Conservation (phyloP, 2,113 vertebrate species). For the Tachuris rubrigastra region DNA sequence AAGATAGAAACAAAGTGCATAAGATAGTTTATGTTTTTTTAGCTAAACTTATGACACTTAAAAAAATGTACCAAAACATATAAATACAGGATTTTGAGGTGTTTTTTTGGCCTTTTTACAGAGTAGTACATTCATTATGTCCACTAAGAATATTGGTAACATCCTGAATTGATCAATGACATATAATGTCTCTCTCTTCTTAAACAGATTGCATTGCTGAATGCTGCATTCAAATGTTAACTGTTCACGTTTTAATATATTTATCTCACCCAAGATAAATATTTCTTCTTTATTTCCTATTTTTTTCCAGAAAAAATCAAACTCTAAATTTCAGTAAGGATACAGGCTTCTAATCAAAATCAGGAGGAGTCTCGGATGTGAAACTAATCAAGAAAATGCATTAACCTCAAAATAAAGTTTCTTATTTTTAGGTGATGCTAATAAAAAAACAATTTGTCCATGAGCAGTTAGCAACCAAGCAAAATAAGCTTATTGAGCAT, state of each 20-base stretch:
- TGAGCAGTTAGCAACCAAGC: neutral
- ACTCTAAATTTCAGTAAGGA: neutral
- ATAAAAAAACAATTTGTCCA: neutral
- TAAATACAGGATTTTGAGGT: neutral
- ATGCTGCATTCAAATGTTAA: neutral
- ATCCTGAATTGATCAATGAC: neutral
- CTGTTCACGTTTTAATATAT: neutral
- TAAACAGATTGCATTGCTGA: neutral
- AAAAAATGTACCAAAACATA: neutral
- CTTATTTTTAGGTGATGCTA: neutral
- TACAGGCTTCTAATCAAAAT: neutral
- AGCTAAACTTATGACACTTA: neutral
- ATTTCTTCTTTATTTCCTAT: neutral
- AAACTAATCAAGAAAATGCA: neutral
- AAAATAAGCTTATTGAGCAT: neutral
- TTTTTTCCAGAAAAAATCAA: neutral
- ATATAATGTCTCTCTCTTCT: neutral
- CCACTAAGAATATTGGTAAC: neutral
- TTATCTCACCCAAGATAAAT: neutral
- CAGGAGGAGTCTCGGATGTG: neutral
- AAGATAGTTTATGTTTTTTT: neutral
- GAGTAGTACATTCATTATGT: neutral
- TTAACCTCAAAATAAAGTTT: neutral
- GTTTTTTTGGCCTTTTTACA: neutral
- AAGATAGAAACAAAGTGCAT: neutral